These are phyloP conservation scores for Dexiosoma caninum DNA, from an alignment of 2,888 invertebrate species.

Conservation along the genomic window DNA sequence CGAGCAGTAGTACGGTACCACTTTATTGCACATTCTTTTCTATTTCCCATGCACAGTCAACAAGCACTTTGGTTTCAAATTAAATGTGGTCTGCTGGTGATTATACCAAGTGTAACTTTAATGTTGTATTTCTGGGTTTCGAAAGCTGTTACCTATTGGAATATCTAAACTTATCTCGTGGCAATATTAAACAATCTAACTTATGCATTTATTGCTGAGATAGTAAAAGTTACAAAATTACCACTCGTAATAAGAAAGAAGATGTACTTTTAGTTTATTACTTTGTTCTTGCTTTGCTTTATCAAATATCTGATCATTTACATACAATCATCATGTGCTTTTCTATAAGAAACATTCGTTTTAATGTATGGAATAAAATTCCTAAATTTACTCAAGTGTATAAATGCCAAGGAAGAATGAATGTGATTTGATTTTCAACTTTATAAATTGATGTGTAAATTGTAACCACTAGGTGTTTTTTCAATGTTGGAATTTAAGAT, in stretches of 20 bases:
- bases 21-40: neutral
- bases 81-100: constrained; percentile 48
- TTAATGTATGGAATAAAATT: constrained; percentile 14
- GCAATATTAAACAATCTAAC: neutral
- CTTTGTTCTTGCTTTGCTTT: no score
- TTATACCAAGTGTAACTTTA: constrained; percentile 44
- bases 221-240: neutral
- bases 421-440: constrained; percentile 23
- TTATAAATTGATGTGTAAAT: neutral
- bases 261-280: neutral
- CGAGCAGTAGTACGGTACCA: no score
- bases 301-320: constrained; percentile 1
- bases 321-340: neutral
- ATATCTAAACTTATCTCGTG: neutral
- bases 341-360: neutral
- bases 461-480: no score
- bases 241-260: neutral
- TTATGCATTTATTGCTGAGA: neutral
- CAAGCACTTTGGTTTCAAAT: constrained; percentile 26
- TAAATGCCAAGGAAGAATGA: constrained; percentile 23
- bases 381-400: constrained; percentile 31
- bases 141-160: constrained; percentile 1
- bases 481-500: no score
- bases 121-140: constrained; percentile 23
- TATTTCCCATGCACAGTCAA: neutral